Evolutionary conservation across 2,888 invertebrate species (phyloP), one percentile per base, ranked within the genome.

Genomic region (Phyllotreta striolata): DNA sequence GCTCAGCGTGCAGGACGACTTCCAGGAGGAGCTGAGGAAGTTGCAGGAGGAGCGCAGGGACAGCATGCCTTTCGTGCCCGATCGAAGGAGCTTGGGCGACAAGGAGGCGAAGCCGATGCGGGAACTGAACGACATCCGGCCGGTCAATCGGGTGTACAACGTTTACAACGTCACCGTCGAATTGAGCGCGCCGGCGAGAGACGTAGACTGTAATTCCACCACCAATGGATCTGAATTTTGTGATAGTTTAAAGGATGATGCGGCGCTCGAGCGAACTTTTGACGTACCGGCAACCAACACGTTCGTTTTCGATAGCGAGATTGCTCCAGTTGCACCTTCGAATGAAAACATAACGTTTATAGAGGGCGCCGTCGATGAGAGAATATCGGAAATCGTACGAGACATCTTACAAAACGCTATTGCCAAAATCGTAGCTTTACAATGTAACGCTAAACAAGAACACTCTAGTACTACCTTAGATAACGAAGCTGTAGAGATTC

Each of bases 11-110:
- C 83, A 84, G 61, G 84, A 85, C 61, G 84, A 84, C 62, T 86
- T 87, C 69, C 83, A 85, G 72, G 83, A 85, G 63, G 84, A 85
- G 55, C 73, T 87, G 62, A 83, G 80, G 68, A 85, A 84, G 70
- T 76, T 85, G 51, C 80, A 83, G 68, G 81, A 81, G 70, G 80
- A 81, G 66, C 73, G 80, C 61, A 73, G 79, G 64, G 81, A 81
- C 73, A 82, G 81, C 76, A 72, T 81, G 73, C 76, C 80, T 67
- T 81, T 82, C 76, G 81, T 82, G 79, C 82, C 81, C 79, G 81
- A 80, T 64, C 43, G 52, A 44, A 55, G 13, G 47, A 57, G 56
- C 37, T 39, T 54, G 46, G 58, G 58, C 39, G 14, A 66, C 64
- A 24, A 24, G 24, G 24, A 24, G 24, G 58, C 74, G 69, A 44